Conservation (phyloP, 2,113 vertebrate species). For the Phyllostomus hastatus region DNA sequence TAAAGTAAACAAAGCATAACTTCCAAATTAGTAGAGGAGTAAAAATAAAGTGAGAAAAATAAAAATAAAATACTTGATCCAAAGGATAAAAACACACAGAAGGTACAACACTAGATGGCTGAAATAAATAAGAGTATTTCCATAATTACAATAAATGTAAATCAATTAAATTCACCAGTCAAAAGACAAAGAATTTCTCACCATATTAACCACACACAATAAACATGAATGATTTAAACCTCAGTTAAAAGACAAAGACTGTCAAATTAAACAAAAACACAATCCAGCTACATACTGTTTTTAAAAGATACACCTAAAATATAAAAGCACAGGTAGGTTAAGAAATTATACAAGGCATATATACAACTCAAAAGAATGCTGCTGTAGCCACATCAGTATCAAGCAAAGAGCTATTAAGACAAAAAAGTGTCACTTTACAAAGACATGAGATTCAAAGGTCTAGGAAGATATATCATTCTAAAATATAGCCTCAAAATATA, state of each 20-base stretch:
- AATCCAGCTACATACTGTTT: not conserved
- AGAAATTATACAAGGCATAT: not conserved
- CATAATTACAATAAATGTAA: slow-evolving; percentile 28
- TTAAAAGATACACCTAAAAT: slow-evolving; percentile 17
- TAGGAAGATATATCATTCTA: not conserved
- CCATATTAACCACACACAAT: not conserved
- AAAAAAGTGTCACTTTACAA: not conserved
- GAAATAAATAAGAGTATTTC: not conserved
- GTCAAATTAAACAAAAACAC: slow-evolving; percentile 15
- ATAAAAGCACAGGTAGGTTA: not conserved
- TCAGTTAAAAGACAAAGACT: slow-evolving; percentile 35
- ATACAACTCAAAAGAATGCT: not conserved
- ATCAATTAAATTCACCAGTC: slow-evolving; percentile 23
- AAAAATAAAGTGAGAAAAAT: slow-evolving; percentile 7
- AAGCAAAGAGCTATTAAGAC: not conserved
- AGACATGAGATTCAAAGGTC: not conserved
- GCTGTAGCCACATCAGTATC: not conserved
- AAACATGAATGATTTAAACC: not conserved
- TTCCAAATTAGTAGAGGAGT: slow-evolving; percentile 5
- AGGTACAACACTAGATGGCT: not conserved
- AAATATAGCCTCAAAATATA: slow-evolving; percentile 9
- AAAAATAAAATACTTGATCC: not conserved
- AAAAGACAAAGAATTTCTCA: slow-evolving; percentile 24
- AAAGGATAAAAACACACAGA: not conserved
- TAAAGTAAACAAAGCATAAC: not conserved